Evolutionary conservation across 2,888 invertebrate species (phyloP).

Genomic region (Heliconius charithonia): DNA sequence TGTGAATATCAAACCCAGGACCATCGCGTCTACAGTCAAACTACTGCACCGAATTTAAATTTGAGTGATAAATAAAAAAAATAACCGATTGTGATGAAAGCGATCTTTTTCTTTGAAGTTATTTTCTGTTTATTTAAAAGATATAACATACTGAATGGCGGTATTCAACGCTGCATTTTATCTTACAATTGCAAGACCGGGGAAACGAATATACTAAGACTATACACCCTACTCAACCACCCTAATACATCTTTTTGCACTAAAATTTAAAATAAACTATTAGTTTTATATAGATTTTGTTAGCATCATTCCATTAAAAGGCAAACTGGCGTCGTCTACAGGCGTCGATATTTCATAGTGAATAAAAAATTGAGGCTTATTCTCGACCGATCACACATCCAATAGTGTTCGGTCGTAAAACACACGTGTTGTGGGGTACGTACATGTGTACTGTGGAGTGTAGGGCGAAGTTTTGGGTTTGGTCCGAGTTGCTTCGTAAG

Average conservation of each 20-base stretch:
- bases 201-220: background rate
- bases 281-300: background rate
- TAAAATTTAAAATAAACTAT: background rate
- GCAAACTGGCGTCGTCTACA: slow-evolving; percentile 55
- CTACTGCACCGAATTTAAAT: no score
- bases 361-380: slow-evolving; percentile 68
- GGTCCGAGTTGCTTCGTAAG: slow-evolving; percentile 65
- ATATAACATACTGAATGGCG: no score
- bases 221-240: no score
- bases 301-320: background rate
- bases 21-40: no score
- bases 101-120: no score
- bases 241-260: background rate
- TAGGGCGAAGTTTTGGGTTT: slow-evolving; percentile 78
- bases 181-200: background rate
- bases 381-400: slow-evolving; percentile 66
- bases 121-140: no score
- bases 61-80: no score
- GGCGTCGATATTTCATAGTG: slow-evolving; percentile 56
- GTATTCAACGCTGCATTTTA: background rate
- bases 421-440: slow-evolving; percentile 71
- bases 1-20: no score
- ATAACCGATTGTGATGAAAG: no score
- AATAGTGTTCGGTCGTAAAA: slow-evolving; percentile 79
- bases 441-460: slow-evolving; percentile 78